phyloP scores from a whole-genome alignment of 1,140 invertebrate genomes.

The Penaeus vannamei region DNA sequence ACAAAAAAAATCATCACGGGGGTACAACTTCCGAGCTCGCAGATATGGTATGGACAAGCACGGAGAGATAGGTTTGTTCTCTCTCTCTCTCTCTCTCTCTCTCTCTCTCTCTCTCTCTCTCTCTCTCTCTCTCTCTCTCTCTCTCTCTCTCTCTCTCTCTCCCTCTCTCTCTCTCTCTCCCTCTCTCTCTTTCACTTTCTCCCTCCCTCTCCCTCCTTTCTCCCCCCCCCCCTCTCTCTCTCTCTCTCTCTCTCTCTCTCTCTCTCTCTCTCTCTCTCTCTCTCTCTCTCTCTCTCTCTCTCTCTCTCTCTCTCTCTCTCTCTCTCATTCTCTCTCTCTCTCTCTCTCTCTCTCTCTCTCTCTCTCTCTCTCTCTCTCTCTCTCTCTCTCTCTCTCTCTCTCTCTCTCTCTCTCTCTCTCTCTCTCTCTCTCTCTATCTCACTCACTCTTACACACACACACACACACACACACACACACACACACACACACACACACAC shows the following conservation, averaged over 20 bases:
- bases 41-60: too few species aligned
- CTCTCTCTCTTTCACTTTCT: background rate
- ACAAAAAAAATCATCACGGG: too few species aligned
- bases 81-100: background rate
- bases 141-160: background rate
- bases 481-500: constrained; percentile 48
- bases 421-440: background rate
- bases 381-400: background rate
- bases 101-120: background rate
- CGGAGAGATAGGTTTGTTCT: background rate
- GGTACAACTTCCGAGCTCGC: too few species aligned
- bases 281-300: background rate
- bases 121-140: background rate
- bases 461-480: constrained; percentile 26
- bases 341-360: constrained; percentile 25
- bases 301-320: background rate
- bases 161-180: background rate
- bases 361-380: constrained; percentile 19
- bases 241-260: constrained; percentile 31
- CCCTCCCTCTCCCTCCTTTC: background rate
- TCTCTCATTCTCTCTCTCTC: background rate
- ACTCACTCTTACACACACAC: background rate
- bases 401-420: background rate
- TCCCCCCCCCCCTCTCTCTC: background rate
- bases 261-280: background rate